Percentiles rank a stretch among this genome's conserved stretches.
phyloP scores from a whole-genome alignment of 1,140 invertebrate genomes.

The Zaprionus taronus region DNA sequence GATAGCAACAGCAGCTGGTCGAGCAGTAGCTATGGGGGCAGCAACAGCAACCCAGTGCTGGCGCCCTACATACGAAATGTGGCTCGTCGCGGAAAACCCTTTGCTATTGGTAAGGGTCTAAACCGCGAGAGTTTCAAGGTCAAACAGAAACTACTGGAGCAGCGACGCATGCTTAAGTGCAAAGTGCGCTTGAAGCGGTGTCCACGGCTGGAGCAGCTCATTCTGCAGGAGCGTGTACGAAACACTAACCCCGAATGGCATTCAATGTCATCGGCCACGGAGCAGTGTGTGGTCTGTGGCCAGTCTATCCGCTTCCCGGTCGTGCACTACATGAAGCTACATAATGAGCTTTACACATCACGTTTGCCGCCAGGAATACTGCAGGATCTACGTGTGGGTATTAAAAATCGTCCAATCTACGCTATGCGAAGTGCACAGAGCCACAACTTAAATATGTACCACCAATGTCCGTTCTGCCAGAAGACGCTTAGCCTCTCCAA shows the following conservation, averaged over 20 bases:
- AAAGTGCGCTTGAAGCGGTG: neutral
- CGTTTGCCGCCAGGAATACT: constrained; percentile 83
- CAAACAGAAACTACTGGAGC: neutral
- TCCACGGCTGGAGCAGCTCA: neutral
- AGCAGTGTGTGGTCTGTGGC: constrained; percentile 85
- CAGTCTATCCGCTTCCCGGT: constrained; percentile 47
- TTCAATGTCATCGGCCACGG: constrained; percentile 16
- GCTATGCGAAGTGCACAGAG: neutral
- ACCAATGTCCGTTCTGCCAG: constrained; percentile 66
- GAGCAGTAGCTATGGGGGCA: constrained; percentile 13
- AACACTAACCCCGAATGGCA: constrained; percentile 60
- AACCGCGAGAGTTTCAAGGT: constrained; percentile 12
- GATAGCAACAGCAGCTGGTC: neutral
- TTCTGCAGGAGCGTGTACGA: neutral
- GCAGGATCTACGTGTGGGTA: constrained; percentile 40
- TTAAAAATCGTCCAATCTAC: constrained; percentile 29
- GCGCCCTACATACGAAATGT: constrained; percentile 42
- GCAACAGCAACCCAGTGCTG: neutral
- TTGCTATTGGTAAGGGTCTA: neutral
- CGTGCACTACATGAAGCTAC: constrained; percentile 86
- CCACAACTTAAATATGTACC: neutral
- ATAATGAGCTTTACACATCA: constrained; percentile 87
- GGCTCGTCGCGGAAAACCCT: constrained; percentile 53
- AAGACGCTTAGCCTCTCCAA: constrained; percentile 1
- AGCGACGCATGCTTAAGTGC: neutral